Conservation (phyloP, 92 coral and sea anemone species). For the Epizoanthus illoricatus region DNA sequence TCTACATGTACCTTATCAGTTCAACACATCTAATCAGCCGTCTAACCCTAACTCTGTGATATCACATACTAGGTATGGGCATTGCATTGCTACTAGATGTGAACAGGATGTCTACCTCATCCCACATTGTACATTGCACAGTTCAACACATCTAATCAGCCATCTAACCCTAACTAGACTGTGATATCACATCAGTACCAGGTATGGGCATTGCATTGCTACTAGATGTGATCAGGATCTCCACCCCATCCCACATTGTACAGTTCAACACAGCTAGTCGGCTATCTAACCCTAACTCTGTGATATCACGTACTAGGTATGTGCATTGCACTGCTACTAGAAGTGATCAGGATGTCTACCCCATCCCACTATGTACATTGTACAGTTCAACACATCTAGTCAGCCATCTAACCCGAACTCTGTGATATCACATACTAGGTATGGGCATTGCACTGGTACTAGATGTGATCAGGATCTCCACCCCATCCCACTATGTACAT, state of each 20-base stretch:
- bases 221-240: slow-evolving; percentile 75
- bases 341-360: slow-evolving; percentile 71
- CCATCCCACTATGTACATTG: slow-evolving; percentile 87
- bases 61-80: slow-evolving; percentile 73
- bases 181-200: slow-evolving; percentile 45
- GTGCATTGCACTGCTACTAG: slow-evolving; percentile 82
- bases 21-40: slow-evolving; percentile 59
- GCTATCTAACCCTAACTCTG: slow-evolving; percentile 25
- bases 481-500: slow-evolving; percentile 86
- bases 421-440: slow-evolving; percentile 48
- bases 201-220: slow-evolving; percentile 90
- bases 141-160: slow-evolving; percentile 59
- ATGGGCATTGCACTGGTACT: slow-evolving; percentile 75
- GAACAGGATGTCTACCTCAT: slow-evolving; percentile 73
- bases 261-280: slow-evolving; percentile 69
- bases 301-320: slow-evolving; percentile 55
- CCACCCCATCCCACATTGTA: slow-evolving; percentile 79
- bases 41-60: slow-evolving; percentile 9
- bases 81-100: slow-evolving; percentile 78
- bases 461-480: slow-evolving; percentile 75
- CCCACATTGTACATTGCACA: slow-evolving; percentile 79
- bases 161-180: slow-evolving; percentile 31
- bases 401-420: slow-evolving; percentile 38
- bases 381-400: slow-evolving; percentile 68
- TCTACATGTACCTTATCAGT: no score